Conservation (phyloP, 2,113 vertebrate genomes). For the Eira barbara region DNA sequence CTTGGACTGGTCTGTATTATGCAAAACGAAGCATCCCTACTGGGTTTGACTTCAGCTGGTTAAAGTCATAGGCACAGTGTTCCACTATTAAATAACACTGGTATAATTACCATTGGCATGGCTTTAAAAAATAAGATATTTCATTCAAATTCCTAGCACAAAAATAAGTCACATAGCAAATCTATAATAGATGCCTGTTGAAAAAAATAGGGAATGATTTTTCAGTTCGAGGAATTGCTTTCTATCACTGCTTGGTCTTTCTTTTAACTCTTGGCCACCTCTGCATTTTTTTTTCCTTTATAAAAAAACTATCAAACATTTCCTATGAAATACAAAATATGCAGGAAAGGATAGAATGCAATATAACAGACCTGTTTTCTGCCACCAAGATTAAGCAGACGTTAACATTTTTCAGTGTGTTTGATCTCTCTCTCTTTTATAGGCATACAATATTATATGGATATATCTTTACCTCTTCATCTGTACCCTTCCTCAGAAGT, state of each 20-base stretch:
- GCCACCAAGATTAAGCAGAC: neutral
- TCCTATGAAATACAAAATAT: slow-evolving; percentile 31
- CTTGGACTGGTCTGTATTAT: slow-evolving; percentile 40
- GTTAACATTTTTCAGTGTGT: neutral
- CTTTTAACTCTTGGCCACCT: neutral
- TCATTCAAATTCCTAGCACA: slow-evolving; percentile 14
- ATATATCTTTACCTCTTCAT: neutral
- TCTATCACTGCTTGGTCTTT: neutral
- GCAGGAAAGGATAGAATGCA: neutral
- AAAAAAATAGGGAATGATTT: slow-evolving; percentile 26
- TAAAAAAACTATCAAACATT: slow-evolving; percentile 11
- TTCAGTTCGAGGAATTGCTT: slow-evolving; percentile 23
- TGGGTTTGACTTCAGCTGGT: slow-evolving; percentile 45
- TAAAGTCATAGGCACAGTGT: slow-evolving; percentile 30
- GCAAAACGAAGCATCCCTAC: slow-evolving; percentile 30
- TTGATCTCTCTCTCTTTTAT: neutral
- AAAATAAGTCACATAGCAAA: slow-evolving; percentile 4
- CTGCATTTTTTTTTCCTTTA: neutral
- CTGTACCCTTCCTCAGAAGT: neutral
- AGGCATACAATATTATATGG: neutral
- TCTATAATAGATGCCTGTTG: neutral
- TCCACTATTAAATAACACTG: slow-evolving; percentile 28
- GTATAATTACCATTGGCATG: slow-evolving; percentile 11
- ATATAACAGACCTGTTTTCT: neutral
- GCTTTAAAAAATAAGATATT: slow-evolving; percentile 21